Evolutionary conservation across 2,797 vertebrate species (phyloP).

Genomic region (Gallirallus australis): DNA sequence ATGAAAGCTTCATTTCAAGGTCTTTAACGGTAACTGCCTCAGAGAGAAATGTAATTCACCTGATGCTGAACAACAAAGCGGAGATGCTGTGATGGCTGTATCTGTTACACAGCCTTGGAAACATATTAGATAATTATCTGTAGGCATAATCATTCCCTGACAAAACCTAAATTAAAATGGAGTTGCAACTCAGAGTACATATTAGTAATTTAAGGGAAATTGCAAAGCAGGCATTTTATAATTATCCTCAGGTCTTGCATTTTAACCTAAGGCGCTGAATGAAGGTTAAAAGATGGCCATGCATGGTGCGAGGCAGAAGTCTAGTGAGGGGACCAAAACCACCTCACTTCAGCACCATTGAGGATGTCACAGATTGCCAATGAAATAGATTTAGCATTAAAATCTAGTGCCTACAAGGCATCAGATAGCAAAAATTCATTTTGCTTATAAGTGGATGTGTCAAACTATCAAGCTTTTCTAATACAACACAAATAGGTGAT

Average conservation of each 20-base stretch:
- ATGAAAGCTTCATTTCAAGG: conserved; percentile 51
- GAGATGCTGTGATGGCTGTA: not conserved
- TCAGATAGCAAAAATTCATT: conserved; percentile 52
- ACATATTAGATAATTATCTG: conserved; percentile 49
- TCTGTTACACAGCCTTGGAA: conserved; percentile 17
- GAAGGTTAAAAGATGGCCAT: conserved; percentile 24
- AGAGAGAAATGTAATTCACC: conserved; percentile 48
- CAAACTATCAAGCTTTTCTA: conserved; percentile 39
- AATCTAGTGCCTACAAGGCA: not conserved
- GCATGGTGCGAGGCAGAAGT: not conserved
- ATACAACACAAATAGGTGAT: not conserved
- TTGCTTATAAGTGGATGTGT: conserved; percentile 13
- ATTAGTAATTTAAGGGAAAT: conserved; percentile 13
- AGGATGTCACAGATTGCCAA: not conserved
- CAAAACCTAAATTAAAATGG: conserved; percentile 34
- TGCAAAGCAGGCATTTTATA: not conserved
- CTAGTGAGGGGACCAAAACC: not conserved
- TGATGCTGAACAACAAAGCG: conserved; percentile 5
- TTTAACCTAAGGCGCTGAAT: not conserved
- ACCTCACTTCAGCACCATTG: not conserved
- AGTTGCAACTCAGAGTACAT: not conserved
- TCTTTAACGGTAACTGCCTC: not conserved
- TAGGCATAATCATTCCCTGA: conserved; percentile 9
- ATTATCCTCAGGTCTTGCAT: not conserved
- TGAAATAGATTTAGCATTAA: not conserved